phyloP scores from a whole-genome alignment of 2,113 vertebrate genomes.

The Budorcas taxicolor region DNA sequence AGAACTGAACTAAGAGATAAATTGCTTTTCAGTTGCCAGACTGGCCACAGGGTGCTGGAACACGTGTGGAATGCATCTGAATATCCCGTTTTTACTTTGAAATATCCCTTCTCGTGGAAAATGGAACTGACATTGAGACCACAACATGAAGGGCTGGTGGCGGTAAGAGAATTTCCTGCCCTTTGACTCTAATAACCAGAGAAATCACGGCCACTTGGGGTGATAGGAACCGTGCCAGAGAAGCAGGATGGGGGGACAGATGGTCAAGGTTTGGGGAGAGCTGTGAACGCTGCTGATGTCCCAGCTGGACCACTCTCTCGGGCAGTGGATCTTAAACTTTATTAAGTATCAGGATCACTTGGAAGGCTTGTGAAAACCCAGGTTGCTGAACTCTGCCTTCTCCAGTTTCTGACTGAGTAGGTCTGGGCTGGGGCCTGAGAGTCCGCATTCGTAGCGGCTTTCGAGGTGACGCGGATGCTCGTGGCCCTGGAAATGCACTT shows the following conservation, averaged over 20 bases:
- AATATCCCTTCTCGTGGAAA: not conserved
- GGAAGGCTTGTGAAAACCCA: not conserved
- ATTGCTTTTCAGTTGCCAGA: not conserved
- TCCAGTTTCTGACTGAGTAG: not conserved
- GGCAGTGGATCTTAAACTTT: not conserved
- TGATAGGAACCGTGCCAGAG: not conserved
- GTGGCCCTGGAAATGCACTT: not conserved
- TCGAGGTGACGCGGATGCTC: too few relatives aligned
- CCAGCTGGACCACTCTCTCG: not conserved
- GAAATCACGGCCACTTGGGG: not conserved
- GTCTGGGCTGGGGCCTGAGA: not conserved
- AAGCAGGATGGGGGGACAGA: not conserved
- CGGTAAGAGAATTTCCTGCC: not conserved
- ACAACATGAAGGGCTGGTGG: not conserved
- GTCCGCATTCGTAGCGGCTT: not conserved
- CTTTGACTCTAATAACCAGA: not conserved
- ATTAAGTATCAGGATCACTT: not conserved
- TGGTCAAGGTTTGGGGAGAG: too few relatives aligned
- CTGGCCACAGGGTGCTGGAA: not conserved
- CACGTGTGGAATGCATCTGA: not conserved
- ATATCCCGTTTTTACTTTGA: not conserved
- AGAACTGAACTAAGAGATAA: not conserved
- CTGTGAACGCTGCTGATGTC: not conserved
- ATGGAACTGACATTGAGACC: not conserved
- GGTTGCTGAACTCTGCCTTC: not conserved